Percentiles rank a stretch among this genome's conserved stretches.
Conservation (phyloP, 2,797 vertebrate genomes). For the Spinibarbus caldwelli region DNA sequence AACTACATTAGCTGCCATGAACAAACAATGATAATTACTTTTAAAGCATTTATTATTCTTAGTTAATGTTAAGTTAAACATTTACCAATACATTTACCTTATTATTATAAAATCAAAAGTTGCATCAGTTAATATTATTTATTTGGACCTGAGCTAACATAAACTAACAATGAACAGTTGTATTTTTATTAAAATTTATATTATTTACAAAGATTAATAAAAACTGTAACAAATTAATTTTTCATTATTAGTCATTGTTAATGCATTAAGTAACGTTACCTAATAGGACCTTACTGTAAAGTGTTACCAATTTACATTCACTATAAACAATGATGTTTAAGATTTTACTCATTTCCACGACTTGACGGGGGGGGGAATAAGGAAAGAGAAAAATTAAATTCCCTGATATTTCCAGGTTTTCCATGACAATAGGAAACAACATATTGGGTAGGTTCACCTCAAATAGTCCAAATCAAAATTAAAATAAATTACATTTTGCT, state of each 20-base stretch:
- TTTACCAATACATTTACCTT: background rate
- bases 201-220: background rate
- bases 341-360: too few relatives aligned
- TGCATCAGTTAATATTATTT: background rate
- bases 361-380: too few relatives aligned
- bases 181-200: background rate
- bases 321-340: too few relatives aligned
- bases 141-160: background rate
- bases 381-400: too few relatives aligned
- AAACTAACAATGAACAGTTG: background rate
- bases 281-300: too few relatives aligned
- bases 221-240: background rate
- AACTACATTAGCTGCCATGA: background rate
- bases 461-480: background rate
- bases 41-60: too few relatives aligned
- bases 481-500: background rate
- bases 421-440: background rate
- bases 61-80: too few relatives aligned
- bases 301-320: too few relatives aligned
- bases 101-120: background rate
- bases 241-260: too few relatives aligned
- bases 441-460: background rate
- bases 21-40: too few relatives aligned
- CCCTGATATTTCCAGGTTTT: background rate
- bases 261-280: too few relatives aligned